A percentile compares a stretch with the other conserved stretches of the same genome.
These are phyloP conservation scores for Argentina silus DNA, from an alignment of 2,797 vertebrate species.

Conservation along the genomic window DNA sequence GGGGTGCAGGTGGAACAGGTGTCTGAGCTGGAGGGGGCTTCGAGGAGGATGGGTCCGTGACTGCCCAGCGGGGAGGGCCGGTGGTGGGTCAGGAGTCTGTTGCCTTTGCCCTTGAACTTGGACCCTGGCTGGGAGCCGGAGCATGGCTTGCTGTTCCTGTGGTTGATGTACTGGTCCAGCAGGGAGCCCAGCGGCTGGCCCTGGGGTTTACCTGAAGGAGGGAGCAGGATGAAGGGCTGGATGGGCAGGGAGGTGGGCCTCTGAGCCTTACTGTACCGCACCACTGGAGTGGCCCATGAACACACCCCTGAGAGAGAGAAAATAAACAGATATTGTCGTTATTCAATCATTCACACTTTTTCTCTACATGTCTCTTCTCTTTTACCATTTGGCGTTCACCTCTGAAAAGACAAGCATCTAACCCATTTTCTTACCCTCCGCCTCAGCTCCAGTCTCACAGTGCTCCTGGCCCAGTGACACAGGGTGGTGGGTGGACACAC, in stretches of 20 bases:
- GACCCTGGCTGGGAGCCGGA: slow-evolving; percentile 46
- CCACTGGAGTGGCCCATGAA: slow-evolving; percentile 70
- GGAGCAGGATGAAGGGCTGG: slow-evolving; percentile 91
- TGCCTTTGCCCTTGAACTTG: slow-evolving; percentile 62
- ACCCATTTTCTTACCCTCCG: slow-evolving; percentile 34
- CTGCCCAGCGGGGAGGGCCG: slow-evolving; percentile 82
- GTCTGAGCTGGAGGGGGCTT: slow-evolving; percentile 81
- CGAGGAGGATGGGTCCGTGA: slow-evolving; percentile 81
- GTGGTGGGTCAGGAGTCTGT: slow-evolving; percentile 71
- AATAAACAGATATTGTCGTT: no score
- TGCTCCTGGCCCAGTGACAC: slow-evolving; percentile 40
- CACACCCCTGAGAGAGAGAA: slow-evolving; percentile 60
- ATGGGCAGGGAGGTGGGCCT: slow-evolving; percentile 94
- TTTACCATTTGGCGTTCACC: not conserved
- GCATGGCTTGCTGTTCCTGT: slow-evolving; percentile 76
- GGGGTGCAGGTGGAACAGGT: slow-evolving; percentile 88
- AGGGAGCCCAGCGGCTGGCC: slow-evolving; percentile 80
- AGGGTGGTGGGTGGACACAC: slow-evolving; percentile 44
- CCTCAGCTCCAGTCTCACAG: slow-evolving; percentile 23
- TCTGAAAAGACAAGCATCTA: not conserved
- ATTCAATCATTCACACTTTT: no score
- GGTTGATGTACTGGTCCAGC: slow-evolving; percentile 86
- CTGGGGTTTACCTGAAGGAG: slow-evolving; percentile 77
- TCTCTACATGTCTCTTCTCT: no score
- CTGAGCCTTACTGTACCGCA: slow-evolving; percentile 90